Evolutionary conservation across 2,113 vertebrate species (phyloP).

Genomic region (Hippocampus zosterae): DNA sequence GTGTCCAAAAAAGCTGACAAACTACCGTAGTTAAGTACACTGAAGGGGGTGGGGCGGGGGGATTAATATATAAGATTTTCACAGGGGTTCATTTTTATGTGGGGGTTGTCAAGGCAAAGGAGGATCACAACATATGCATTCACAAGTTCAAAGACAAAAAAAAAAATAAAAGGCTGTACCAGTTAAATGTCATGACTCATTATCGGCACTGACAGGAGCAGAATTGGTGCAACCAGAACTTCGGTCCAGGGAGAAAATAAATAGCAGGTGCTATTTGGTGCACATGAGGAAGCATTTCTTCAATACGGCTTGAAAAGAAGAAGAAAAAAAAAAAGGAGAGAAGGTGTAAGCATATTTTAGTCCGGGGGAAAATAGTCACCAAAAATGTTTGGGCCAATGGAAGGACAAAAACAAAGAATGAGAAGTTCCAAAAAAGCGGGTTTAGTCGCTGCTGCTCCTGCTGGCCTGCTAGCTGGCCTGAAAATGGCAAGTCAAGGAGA

Average conservation of each 20-base stretch:
- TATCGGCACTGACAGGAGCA: slow-evolving; percentile 10
- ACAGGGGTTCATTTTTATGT: neutral
- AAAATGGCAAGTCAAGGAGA: slow-evolving; percentile 22
- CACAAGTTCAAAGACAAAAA: slow-evolving; percentile 2
- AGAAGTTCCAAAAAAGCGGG: slow-evolving; percentile 25
- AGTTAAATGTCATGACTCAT: slow-evolving; percentile 41
- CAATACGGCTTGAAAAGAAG: neutral
- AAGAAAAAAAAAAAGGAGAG: neutral
- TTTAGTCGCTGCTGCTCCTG: neutral
- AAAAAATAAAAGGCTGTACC: slow-evolving; percentile 29
- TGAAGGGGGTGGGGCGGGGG: no score
- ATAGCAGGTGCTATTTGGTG: slow-evolving; percentile 17
- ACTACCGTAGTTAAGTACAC: neutral
- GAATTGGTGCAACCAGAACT: slow-evolving; percentile 15
- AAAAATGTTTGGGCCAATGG: slow-evolving; percentile 11
- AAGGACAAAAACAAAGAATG: slow-evolving; percentile 8
- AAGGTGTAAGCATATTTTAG: slow-evolving; percentile 5
- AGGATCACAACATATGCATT: slow-evolving; percentile 18
- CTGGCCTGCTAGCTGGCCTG: slow-evolving; percentile 39
- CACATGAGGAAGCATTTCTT: slow-evolving; percentile 19
- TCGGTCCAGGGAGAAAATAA: slow-evolving; percentile 6
- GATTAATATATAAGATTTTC: slow-evolving; percentile 1
- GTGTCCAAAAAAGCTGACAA: slow-evolving; percentile 1
- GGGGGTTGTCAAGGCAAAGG: slow-evolving; percentile 14
- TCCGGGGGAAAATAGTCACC: slow-evolving; percentile 14